A percentile compares a stretch with the other conserved stretches of the same genome.
Conservation (phyloP, 2,797 vertebrate genomes). For the Paedocypris micromegethes region DNA sequence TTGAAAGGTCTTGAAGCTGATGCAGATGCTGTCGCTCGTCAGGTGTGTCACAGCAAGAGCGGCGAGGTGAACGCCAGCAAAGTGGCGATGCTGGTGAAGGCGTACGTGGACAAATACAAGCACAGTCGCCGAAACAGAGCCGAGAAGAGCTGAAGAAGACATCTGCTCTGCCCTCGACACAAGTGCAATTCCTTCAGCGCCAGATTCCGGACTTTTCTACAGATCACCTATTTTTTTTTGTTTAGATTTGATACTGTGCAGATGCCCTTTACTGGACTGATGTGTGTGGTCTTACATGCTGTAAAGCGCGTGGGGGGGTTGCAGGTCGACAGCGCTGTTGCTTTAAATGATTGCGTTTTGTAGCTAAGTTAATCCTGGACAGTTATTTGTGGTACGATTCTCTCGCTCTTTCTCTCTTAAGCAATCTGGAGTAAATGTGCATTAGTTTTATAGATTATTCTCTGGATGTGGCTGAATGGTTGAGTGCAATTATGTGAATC, state of each 20-base stretch:
- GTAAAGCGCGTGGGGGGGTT: conserved; percentile 51
- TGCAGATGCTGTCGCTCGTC: neutral
- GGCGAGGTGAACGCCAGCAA: conserved; percentile 95
- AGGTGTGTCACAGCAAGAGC: conserved; percentile 97
- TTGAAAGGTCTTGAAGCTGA: no score
- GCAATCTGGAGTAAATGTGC: conserved; percentile 66
- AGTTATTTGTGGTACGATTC: conserved; percentile 35
- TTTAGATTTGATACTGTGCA: conserved; percentile 82
- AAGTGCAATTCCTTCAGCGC: conserved; percentile 82
- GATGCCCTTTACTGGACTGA: conserved; percentile 78
- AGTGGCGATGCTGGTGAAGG: conserved; percentile 94
- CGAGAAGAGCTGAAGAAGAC: conserved; percentile 58
- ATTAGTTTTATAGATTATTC: conserved; percentile 67
- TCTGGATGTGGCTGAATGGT: conserved; percentile 56
- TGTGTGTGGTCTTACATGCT: conserved; percentile 56
- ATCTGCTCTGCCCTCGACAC: conserved; percentile 57
- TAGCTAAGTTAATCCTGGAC: conserved; percentile 13
- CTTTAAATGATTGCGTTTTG: conserved; percentile 56
- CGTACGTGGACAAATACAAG: conserved; percentile 97
- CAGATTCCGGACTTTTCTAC: conserved; percentile 77
- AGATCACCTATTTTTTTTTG: conserved; percentile 94
- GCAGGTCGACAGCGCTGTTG: conserved; percentile 60
- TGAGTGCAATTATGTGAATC: conserved; percentile 45
- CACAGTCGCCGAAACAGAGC: conserved; percentile 80
- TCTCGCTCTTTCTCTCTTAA: conserved; percentile 54